Conservation (phyloP, 1,140 invertebrate genomes). For the Philotrypesis tridentata region DNA sequence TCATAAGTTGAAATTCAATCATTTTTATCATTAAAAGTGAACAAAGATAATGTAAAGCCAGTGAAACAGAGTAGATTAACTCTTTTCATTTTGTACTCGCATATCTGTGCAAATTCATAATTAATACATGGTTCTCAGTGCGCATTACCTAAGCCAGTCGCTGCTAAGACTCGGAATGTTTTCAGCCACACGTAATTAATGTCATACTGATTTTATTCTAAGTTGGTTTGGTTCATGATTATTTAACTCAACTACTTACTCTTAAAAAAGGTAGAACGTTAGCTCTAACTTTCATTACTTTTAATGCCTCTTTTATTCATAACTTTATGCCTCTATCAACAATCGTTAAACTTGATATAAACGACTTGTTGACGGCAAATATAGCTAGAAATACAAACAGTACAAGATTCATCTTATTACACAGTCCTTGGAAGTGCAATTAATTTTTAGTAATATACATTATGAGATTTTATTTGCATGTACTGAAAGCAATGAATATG, state of each 20-base stretch:
- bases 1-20: conserved; percentile 1
- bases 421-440: background rate
- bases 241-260: conserved; percentile 22
- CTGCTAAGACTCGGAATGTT: conserved; percentile 42
- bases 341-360: conserved; percentile 2
- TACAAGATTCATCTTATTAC: conserved; percentile 14
- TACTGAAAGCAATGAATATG: background rate
- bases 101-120: conserved; percentile 23
- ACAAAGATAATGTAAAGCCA: conserved; percentile 19
- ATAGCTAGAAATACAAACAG: conserved; percentile 1
- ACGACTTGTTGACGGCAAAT: conserved; percentile 12
- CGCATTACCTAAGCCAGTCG: conserved; percentile 18
- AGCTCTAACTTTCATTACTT: conserved; percentile 18
- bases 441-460: conserved; percentile 18
- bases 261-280: conserved; percentile 20
- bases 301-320: conserved; percentile 44
- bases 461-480: background rate
- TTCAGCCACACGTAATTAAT: conserved; percentile 20
- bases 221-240: conserved; percentile 30
- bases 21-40: conserved; percentile 17
- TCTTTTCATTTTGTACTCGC: conserved; percentile 27
- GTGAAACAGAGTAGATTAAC: background rate
- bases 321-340: background rate
- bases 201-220: conserved; percentile 37
- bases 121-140: conserved; percentile 4